A percentile compares a stretch with the other conserved stretches of the same genome.
phyloP scores from a whole-genome alignment of 2,888 invertebrate species.

The Creontiades dilutus region DNA sequence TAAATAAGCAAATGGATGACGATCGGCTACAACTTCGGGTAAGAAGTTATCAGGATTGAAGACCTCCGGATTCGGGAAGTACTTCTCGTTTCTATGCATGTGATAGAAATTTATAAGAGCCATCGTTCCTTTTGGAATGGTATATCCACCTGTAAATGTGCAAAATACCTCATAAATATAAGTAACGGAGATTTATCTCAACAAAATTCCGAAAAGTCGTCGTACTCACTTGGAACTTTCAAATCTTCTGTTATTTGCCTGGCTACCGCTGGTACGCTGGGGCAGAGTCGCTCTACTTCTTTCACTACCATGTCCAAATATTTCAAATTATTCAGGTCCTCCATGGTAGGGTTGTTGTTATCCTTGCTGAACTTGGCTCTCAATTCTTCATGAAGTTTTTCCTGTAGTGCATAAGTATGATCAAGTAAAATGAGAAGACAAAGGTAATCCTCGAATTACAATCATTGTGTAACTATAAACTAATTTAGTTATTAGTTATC shows the following conservation, averaged over 20 bases:
- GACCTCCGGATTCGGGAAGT: constrained; percentile 79
- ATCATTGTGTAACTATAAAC: too few species aligned
- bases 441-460: not conserved
- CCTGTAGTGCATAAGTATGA: constrained; percentile 67
- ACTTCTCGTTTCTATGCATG: constrained; percentile 78
- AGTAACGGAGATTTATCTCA: not conserved
- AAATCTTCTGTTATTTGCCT: constrained; percentile 76
- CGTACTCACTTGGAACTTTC: constrained; percentile 64
- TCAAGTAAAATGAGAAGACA: not conserved
- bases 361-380: constrained; percentile 75
- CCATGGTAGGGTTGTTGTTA: constrained; percentile 74
- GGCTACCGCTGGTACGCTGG: constrained; percentile 77
- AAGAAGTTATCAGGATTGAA: constrained; percentile 78
- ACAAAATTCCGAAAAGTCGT: too few species aligned
- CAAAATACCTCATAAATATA: not conserved
- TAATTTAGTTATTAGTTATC: too few species aligned
- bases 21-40: constrained; percentile 73
- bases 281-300: constrained; percentile 77
- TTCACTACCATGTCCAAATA: constrained; percentile 77
- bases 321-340: constrained; percentile 76
- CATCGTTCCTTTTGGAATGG: constrained; percentile 75
- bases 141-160: constrained; percentile 73
- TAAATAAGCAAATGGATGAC: constrained; percentile 77
- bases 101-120: constrained; percentile 75
- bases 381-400: constrained; percentile 76